A percentile compares a stretch with the other conserved stretches of the same genome.
Evolutionary conservation across 2,113 vertebrate species (phyloP).

Genomic region (Prunella himalayana): DNA sequence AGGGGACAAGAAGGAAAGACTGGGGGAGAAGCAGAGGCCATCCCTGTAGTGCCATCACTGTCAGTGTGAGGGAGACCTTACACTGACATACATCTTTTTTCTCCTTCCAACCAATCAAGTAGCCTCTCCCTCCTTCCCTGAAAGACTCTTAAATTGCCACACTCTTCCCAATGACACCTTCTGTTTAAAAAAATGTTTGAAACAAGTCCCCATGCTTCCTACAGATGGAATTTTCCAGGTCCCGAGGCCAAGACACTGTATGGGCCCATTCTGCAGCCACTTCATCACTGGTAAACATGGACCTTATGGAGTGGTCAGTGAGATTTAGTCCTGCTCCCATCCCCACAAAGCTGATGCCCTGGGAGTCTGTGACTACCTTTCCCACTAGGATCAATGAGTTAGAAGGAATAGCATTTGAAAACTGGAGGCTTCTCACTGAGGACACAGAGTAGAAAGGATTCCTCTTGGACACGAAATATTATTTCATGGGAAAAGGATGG

Average conservation of each 20-base stretch:
- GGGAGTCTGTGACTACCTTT: neutral
- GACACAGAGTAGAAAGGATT: neutral
- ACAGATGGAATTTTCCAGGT: neutral
- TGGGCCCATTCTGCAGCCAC: neutral
- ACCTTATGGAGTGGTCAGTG: neutral
- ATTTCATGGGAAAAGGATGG: neutral
- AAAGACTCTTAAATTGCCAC: neutral
- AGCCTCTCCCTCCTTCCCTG: neutral
- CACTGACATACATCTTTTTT: neutral
- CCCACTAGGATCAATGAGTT: neutral
- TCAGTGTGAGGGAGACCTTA: neutral
- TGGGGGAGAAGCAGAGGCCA: neutral
- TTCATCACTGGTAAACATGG: neutral
- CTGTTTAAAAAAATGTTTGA: neutral
- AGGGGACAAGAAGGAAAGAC: neutral
- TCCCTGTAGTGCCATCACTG: fast-evolving
- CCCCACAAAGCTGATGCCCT: neutral
- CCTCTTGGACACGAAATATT: neutral
- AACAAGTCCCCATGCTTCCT: neutral
- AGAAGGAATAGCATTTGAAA: neutral
- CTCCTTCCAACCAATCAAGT: neutral
- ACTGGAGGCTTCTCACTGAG: neutral
- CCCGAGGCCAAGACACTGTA: neutral
- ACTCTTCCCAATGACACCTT: neutral
- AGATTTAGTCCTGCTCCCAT: neutral